Percentiles rank a stretch among this genome's conserved stretches.
These are phyloP conservation scores for Pampusana beccarii DNA, from an alignment of 2,113 vertebrate genomes.

Conservation along the genomic window DNA sequence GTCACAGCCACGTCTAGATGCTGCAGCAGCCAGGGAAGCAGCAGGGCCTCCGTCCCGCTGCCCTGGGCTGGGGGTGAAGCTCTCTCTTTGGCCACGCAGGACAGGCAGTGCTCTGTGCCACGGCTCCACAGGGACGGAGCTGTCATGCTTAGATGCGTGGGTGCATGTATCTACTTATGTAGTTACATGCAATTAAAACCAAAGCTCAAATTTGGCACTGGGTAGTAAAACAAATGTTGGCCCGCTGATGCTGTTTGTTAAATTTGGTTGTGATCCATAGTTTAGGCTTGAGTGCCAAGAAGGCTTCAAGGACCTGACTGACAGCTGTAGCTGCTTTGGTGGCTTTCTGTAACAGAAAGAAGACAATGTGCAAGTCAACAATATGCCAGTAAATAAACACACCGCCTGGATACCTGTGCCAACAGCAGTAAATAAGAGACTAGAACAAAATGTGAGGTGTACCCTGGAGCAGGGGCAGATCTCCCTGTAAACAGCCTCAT, in stretches of 20 bases:
- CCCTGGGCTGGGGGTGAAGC: not conserved
- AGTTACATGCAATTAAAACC: not conserved
- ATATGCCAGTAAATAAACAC: not conserved
- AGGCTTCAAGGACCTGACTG: not conserved
- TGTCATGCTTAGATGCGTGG: not conserved
- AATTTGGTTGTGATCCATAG: not conserved
- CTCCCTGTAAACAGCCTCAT: not conserved
- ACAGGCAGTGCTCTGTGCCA: not conserved
- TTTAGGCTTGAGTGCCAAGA: not conserved
- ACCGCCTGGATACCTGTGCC: not conserved
- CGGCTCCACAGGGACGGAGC: fast-evolving
- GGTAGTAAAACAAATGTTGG: not conserved
- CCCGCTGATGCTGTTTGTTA: not conserved
- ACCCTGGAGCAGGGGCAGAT: not conserved
- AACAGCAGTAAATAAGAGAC: not conserved
- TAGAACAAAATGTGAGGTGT: not conserved
- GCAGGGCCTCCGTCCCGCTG: not conserved
- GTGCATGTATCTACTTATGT: fast-evolving
- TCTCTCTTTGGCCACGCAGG: not conserved
- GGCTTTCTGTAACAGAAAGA: not conserved
- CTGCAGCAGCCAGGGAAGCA: not conserved
- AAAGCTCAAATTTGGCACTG: not conserved
- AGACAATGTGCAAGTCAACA: not conserved
- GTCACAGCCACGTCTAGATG: not conserved
- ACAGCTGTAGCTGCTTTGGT: not conserved